A percentile compares a stretch with the other conserved stretches of the same genome.
These are phyloP conservation scores for Hoplostethus mediterraneus DNA, from an alignment of 2,797 vertebrate species.

Conservation along the genomic window DNA sequence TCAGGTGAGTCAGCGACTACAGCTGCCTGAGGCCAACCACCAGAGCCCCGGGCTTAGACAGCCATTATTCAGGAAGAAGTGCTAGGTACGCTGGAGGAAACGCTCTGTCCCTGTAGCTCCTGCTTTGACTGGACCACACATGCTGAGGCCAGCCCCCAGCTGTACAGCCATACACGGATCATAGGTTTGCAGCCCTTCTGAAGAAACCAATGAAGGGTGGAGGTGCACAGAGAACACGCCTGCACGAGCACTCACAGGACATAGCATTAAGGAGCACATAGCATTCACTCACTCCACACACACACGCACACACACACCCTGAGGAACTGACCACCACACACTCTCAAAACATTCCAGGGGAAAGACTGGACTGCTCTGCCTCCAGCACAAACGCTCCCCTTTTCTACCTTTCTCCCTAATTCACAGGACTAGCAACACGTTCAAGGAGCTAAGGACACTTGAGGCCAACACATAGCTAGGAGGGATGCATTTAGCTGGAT, in stretches of 20 bases:
- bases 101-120: conserved; percentile 4
- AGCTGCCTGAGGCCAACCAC: conserved; percentile 15
- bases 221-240: conserved; percentile 1
- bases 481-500: neutral
- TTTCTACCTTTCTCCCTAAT: conserved; percentile 60
- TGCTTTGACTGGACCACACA: conserved; percentile 54
- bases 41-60: conserved; percentile 21
- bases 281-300: neutral
- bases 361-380: conserved; percentile 61
- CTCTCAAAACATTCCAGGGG: conserved; percentile 73
- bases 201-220: conserved; percentile 19
- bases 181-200: conserved; percentile 30
- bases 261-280: neutral
- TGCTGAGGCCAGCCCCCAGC: neutral
- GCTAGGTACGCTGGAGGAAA: conserved; percentile 25
- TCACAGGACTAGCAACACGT: conserved; percentile 37
- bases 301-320: conserved; percentile 25
- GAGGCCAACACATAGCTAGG: conserved; percentile 10
- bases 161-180: conserved; percentile 17
- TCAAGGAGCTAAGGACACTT: conserved; percentile 23
- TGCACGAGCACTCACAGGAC: conserved; percentile 2
- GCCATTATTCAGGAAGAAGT: conserved; percentile 10
- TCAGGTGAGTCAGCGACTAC: neutral
- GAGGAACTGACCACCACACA: conserved; percentile 69
- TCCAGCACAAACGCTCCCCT: conserved; percentile 66